Percentiles rank a stretch among this genome's conserved stretches.
phyloP scores from a whole-genome alignment of 2,797 vertebrate species.

The Urocyon cinereoargenteus region DNA sequence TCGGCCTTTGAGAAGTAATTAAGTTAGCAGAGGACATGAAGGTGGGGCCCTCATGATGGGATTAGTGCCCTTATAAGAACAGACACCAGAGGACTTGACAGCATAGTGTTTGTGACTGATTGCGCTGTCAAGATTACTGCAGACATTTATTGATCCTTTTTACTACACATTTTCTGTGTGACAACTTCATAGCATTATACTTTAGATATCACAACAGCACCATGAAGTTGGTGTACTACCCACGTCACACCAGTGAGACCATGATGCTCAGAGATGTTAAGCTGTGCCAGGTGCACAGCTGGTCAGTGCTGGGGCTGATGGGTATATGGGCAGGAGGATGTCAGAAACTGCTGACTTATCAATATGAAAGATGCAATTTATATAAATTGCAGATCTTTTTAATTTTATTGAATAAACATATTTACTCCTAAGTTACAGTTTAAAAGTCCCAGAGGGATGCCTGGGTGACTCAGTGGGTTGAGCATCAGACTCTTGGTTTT shows the following conservation, averaged over 20 bases:
- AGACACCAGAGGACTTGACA: neutral
- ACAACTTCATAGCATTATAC: neutral
- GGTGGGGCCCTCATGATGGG: neutral
- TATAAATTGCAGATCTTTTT: neutral
- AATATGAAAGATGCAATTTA: neutral
- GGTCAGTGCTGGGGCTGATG: neutral
- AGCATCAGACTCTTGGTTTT: neutral
- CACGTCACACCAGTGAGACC: neutral
- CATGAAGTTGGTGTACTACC: rapidly evolving
- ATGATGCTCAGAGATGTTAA: neutral
- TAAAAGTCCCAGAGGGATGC: neutral
- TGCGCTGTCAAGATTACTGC: neutral
- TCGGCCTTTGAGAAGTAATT: neutral
- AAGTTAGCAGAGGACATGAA: neutral
- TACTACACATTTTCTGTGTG: neutral
- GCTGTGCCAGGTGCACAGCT: neutral
- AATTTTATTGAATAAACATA: neutral
- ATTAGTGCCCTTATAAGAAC: neutral
- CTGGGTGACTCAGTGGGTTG: neutral
- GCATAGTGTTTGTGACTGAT: neutral
- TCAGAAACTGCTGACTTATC: neutral
- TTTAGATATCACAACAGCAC: neutral
- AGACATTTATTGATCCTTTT: rapidly evolving
- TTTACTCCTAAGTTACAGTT: neutral
- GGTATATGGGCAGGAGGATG: neutral